These are phyloP conservation scores for Leucosticte australis DNA, from an alignment of 2,113 vertebrate genomes.

Conservation along the genomic window DNA sequence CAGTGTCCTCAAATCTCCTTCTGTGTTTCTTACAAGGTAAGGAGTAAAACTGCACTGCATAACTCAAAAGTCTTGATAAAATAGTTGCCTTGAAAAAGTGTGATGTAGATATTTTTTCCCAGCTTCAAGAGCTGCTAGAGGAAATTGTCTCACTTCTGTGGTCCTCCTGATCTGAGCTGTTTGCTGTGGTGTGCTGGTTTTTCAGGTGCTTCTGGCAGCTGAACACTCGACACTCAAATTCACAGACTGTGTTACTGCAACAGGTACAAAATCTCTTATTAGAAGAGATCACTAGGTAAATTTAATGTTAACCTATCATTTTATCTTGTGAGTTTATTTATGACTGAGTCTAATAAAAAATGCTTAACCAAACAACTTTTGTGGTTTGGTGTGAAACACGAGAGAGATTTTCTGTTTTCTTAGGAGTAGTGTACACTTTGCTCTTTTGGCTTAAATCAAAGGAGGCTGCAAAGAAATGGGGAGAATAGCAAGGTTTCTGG, in stretches of 20 bases:
- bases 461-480: neutral
- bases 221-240: neutral
- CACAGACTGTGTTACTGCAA: neutral
- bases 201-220: neutral
- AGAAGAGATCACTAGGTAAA: neutral
- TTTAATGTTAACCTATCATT: neutral
- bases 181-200: neutral
- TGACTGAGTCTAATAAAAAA: neutral
- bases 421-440: fast-evolving
- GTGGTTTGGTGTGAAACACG: neutral
- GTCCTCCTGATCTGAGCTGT: neutral
- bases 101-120: neutral
- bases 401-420: neutral
- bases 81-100: neutral
- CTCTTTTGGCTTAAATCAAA: neutral
- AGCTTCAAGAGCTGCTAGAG: neutral
- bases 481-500: neutral
- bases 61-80: neutral
- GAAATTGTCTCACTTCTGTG: neutral
- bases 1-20: neutral
- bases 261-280: neutral
- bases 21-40: neutral
- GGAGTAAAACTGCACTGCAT: neutral
- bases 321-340: neutral
- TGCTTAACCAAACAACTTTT: neutral